These are phyloP conservation scores for Cryptotis parvus DNA, from an alignment of 2,113 vertebrate genomes.

Conservation along the genomic window DNA sequence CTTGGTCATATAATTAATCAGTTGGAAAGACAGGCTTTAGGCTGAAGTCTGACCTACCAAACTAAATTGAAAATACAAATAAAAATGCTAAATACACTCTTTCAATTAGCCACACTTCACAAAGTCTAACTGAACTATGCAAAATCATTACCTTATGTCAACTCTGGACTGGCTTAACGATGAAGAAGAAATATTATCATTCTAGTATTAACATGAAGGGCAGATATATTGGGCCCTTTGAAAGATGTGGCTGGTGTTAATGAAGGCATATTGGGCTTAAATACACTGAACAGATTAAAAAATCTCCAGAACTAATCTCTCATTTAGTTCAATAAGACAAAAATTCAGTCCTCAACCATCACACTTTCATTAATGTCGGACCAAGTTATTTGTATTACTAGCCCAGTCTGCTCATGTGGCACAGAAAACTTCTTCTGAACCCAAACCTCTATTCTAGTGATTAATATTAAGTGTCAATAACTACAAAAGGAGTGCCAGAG, in stretches of 20 bases:
- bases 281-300: neutral
- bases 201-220: constrained; percentile 29
- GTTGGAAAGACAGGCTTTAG: neutral
- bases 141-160: neutral
- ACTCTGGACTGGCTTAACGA: constrained; percentile 22
- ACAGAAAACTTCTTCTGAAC: constrained; percentile 34
- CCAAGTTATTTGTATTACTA: constrained; percentile 36
- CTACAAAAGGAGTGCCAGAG: constrained; percentile 55
- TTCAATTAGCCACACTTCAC: neutral
- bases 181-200: constrained; percentile 51
- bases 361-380: constrained; percentile 24
- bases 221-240: constrained; percentile 57
- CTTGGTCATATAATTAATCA: neutral
- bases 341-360: neutral
- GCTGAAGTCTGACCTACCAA: neutral
- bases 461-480: constrained; percentile 75
- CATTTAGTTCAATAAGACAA: neutral
- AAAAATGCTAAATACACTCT: neutral
- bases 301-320: constrained; percentile 9
- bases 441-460: constrained; percentile 44
- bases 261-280: constrained; percentile 28
- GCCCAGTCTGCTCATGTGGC: neutral
- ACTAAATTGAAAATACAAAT: constrained; percentile 34
- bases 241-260: constrained; percentile 17
- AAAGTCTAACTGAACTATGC: neutral